Base-by-base conservation (phyloP, 2,888 invertebrate species). In the Orthonevra nobilis region DNA sequence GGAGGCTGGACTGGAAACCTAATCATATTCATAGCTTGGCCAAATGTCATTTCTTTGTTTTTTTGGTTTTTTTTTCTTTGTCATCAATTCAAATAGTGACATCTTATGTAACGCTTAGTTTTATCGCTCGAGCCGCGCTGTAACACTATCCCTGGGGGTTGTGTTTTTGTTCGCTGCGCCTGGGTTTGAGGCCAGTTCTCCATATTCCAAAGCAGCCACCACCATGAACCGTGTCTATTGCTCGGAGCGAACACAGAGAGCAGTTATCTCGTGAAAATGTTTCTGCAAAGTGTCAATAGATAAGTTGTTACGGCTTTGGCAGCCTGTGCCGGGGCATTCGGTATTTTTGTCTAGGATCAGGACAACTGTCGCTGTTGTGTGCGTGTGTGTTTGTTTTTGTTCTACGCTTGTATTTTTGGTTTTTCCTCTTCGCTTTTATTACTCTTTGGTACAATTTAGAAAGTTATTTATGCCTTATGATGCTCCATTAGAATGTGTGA, bases 211-310 rank as follows among this genome's bases (percentile, higher is more conserved):
- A 5, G n/a, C 14, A 44, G 44, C 23, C 15, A 38, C n/a, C n/a
- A n/a, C n/a, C n/a, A n/a, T n/a, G n/a, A 40, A 23, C 19, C n/a
- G 26, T 36, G 28, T 23, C 48, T 28, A 68, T 23, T 23, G 48
- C 75, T 70, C 38, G 63, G 38, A 63, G 56, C 69, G 10, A 17
- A 30, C 48, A n/a, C n/a, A n/a, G n/a, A 50, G 40, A 17, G 34
- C 40, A 32, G 44, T 23, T 77, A 77, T 77, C 75, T 64, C 30
- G 64, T 52, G 70, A 20, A 54, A 72, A 64, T 77, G 64, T 77
- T 66, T 77, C 72, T 72, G n/a, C 72, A 72, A 77, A 72, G 72
- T 77, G 77, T 77, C 77, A 77, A 77, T 77, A 77, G 77, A 77
- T 77, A 72, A 77, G 72, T 77, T 72, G 77, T 66, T 72, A 77